Percentiles rank a stretch among this genome's conserved stretches.
Conservation (phyloP, 2,113 vertebrate genomes). For the Nothobranchius furzeri region DNA sequence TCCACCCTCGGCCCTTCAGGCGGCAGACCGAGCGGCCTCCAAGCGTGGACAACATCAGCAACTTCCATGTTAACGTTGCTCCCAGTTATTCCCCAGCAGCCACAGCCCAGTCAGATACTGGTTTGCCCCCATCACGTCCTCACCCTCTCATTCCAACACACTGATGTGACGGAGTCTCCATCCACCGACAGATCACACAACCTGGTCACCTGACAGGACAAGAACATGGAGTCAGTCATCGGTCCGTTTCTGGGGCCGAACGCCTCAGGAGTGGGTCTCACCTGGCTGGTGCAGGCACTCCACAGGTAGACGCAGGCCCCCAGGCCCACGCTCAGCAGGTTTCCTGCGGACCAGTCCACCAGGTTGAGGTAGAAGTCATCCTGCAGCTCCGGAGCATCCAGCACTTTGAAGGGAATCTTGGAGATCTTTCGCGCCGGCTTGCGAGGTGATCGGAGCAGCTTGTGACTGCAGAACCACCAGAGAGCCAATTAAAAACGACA, state of each 20-base stretch:
- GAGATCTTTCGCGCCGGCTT: constrained; percentile 98
- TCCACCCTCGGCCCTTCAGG: no score
- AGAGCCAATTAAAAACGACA: neutral
- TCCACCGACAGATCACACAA: constrained; percentile 97
- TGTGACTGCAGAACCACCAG: constrained; percentile 82
- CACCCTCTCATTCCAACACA: constrained; percentile 98
- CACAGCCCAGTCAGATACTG: no score
- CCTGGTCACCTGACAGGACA: constrained; percentile 87
- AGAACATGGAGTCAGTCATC: no score
- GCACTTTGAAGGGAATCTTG: constrained; percentile 98
- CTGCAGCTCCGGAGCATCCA: constrained; percentile 96
- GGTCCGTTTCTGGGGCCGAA: no score
- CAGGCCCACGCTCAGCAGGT: constrained; percentile 94
- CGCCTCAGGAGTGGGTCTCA: constrained; percentile 44
- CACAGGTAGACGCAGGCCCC: constrained; percentile 98
- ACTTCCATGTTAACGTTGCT: no score
- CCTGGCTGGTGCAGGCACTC: constrained; percentile 99
- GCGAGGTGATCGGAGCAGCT: constrained; percentile 92
- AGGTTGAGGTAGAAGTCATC: constrained; percentile 99
- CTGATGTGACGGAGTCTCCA: constrained; percentile 95
- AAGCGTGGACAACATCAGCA: no score
- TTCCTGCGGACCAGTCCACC: constrained; percentile 98
- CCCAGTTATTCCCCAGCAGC: no score
- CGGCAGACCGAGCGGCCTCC: no score
- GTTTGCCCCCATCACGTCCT: constrained; percentile 61